Evolutionary conservation across 2,888 invertebrate species (phyloP).

Genomic region (Sthenelais limicola): DNA sequence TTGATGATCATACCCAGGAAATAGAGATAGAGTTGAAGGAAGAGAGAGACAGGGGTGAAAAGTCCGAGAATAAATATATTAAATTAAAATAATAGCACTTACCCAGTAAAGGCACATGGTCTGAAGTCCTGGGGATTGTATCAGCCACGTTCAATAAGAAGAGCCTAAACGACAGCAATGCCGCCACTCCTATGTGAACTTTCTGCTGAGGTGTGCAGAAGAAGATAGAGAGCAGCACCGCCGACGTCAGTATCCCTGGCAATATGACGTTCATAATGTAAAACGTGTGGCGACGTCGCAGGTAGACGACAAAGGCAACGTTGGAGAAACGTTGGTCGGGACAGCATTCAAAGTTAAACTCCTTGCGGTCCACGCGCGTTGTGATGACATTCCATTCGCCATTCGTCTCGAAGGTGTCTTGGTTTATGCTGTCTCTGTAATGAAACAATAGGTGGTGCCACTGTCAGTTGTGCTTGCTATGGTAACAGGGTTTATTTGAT

Average conservation of each 20-base stretch:
- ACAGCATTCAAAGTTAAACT: conserved; percentile 54
- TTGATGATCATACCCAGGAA: too few species aligned
- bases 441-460: too few species aligned
- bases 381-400: conserved; percentile 53
- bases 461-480: too few species aligned
- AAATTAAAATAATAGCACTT: too few species aligned
- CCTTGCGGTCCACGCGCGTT: conserved; percentile 48
- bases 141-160: conserved; percentile 56
- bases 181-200: conserved; percentile 54
- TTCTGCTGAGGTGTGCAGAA: conserved; percentile 55
- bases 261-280: conserved; percentile 57
- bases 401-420: conserved; percentile 53
- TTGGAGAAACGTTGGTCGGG: conserved; percentile 51
- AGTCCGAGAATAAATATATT: too few species aligned
- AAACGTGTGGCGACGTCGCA: conserved; percentile 54
- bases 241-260: conserved; percentile 55
- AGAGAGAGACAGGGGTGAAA: too few species aligned
- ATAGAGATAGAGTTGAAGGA: too few species aligned
- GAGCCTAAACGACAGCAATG: conserved; percentile 53
- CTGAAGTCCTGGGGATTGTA: conserved; percentile 54
- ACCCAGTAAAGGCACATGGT: conserved; percentile 55
- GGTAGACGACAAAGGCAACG: conserved; percentile 50
- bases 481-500: too few species aligned
- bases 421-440: conserved; percentile 37
- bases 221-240: conserved; percentile 54